phyloP scores from a whole-genome alignment of 2,113 vertebrate species.

The Uria aalge region DNA sequence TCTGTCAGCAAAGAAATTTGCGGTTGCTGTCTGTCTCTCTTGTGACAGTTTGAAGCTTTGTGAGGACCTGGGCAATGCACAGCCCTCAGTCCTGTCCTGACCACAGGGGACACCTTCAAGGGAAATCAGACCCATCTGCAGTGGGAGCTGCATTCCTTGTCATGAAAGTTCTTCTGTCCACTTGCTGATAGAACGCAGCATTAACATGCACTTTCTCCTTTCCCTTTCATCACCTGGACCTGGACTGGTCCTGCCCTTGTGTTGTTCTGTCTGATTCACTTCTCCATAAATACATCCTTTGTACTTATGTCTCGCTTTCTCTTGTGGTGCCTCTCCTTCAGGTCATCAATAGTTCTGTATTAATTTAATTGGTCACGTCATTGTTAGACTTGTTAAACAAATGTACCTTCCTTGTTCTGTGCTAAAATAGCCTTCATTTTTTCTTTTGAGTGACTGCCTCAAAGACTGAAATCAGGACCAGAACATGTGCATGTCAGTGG shows the following conservation, averaged over 20 bases:
- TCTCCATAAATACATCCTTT: neutral
- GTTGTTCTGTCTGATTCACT: neutral
- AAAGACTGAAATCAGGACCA: neutral
- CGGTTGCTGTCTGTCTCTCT: neutral
- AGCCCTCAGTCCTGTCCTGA: neutral
- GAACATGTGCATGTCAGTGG: neutral
- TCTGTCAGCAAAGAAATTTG: conserved; percentile 1
- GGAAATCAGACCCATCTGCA: neutral
- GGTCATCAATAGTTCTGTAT: neutral
- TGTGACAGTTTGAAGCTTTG: neutral
- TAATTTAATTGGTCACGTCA: neutral
- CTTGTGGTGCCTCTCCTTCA: neutral
- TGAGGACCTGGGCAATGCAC: neutral
- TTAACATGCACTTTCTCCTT: neutral
- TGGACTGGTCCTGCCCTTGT: neutral
- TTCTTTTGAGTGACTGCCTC: neutral
- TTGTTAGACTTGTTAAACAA: neutral
- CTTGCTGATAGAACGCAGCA: neutral
- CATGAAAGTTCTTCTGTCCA: neutral
- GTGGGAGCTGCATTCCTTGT: neutral
- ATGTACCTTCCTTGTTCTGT: neutral
- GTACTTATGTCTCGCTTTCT: neutral
- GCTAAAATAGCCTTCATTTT: neutral
- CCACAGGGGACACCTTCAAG: neutral
- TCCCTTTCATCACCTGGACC: neutral